These are phyloP conservation scores for Lerema accius DNA, from an alignment of 1,140 invertebrate genomes.

Conservation along the genomic window DNA sequence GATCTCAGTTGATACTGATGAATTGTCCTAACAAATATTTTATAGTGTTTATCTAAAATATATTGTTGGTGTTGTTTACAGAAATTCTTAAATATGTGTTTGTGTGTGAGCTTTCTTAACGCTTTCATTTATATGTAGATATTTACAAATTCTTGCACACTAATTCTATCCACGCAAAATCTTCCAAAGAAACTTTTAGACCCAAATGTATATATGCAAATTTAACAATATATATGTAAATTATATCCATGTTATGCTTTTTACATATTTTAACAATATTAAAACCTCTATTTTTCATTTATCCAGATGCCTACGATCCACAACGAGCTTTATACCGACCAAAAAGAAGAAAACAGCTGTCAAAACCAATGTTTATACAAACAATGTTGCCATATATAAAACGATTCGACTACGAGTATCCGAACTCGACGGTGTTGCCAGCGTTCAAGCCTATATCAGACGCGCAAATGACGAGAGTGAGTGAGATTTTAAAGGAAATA, in stretches of 20 bases:
- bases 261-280: constrained; percentile 24
- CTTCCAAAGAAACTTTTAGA: neutral
- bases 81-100: too few species aligned
- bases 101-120: too few species aligned
- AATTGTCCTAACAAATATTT: too few species aligned
- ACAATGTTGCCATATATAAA: constrained; percentile 55
- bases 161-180: too few species aligned
- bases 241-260: neutral
- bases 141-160: too few species aligned
- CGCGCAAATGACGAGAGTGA: constrained; percentile 68
- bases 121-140: too few species aligned
- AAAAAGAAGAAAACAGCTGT: constrained; percentile 50
- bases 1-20: too few species aligned
- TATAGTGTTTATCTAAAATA: too few species aligned
- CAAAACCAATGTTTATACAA: constrained; percentile 76
- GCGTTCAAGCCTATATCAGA: constrained; percentile 75
- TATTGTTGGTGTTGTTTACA: too few species aligned
- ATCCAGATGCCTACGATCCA: constrained; percentile 76
- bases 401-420: constrained; percentile 55
- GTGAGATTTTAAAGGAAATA: constrained; percentile 65
- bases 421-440: constrained; percentile 63
- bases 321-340: constrained; percentile 66
- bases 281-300: constrained; percentile 54
- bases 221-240: neutral
- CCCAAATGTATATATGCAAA: neutral